These are phyloP conservation scores for Elysia chlorotica DNA, from an alignment of 1,140 invertebrate species.

Conservation along the genomic window DNA sequence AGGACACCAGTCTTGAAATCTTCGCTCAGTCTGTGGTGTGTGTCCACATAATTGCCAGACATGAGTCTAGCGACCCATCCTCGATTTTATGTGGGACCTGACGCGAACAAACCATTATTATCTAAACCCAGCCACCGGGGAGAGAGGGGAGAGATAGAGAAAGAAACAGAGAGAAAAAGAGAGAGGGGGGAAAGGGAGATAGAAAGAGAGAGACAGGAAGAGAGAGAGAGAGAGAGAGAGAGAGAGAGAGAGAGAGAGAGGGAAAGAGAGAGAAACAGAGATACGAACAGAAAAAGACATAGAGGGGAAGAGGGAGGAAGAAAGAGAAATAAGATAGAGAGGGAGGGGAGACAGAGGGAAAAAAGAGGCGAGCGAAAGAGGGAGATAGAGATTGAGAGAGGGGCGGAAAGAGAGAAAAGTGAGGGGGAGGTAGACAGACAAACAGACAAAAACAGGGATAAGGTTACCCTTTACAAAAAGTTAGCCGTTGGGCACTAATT, in stretches of 20 bases:
- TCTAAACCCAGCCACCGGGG: background rate
- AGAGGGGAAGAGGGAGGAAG: conserved; percentile 11
- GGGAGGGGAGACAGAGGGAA: conserved; percentile 11
- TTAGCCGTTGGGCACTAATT: too few relatives aligned
- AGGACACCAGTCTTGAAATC: background rate
- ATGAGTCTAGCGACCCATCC: background rate
- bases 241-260: conserved; percentile 18
- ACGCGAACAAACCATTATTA: background rate
- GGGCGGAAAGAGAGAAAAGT: too few relatives aligned
- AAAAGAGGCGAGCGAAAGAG: too few relatives aligned
- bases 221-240: background rate
- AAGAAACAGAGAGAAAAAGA: background rate
- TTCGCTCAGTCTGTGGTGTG: background rate
- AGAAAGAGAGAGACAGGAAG: background rate
- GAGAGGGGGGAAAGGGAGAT: background rate
- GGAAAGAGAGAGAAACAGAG: too few relatives aligned
- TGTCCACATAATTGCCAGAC: background rate
- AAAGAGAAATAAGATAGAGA: conserved; percentile 5
- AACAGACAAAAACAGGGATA: too few relatives aligned
- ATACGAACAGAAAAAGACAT: too few relatives aligned
- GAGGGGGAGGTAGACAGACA: too few relatives aligned
- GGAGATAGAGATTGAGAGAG: too few relatives aligned
- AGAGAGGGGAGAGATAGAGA: background rate
- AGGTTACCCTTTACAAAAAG: too few relatives aligned
- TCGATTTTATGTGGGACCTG: background rate